These are phyloP conservation scores for Chrysolina oricalcia DNA, from an alignment of 2,888 invertebrate genomes.

Conservation along the genomic window DNA sequence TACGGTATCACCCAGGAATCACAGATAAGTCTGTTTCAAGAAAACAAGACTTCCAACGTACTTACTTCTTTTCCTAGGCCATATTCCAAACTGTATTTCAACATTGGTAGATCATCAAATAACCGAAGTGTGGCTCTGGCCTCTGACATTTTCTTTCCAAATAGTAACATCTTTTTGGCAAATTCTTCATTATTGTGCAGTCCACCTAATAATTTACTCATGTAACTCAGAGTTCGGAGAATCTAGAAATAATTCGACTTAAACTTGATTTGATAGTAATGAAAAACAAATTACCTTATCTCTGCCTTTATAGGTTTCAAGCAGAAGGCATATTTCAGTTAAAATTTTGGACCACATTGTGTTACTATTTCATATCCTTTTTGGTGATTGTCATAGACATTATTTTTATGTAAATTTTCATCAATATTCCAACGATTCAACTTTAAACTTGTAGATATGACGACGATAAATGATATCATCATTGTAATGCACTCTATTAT, in stretches of 20 bases:
- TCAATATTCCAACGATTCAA: background rate
- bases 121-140: constrained; percentile 86
- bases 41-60: background rate
- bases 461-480: background rate
- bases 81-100: constrained; percentile 82
- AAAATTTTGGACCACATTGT: constrained; percentile 53
- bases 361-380: background rate
- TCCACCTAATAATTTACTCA: constrained; percentile 82
- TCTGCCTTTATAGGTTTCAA: constrained; percentile 88
- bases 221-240: constrained; percentile 85
- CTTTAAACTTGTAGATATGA: background rate
- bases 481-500: background rate
- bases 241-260: constrained; percentile 73
- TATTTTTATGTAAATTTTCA: background rate
- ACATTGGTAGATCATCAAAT: constrained; percentile 89
- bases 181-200: constrained; percentile 77
- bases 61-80: constrained; percentile 79
- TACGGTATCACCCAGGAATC: no score
- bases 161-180: constrained; percentile 75
- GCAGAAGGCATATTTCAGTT: constrained; percentile 78
- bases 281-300: constrained; percentile 79
- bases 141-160: constrained; percentile 82
- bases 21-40: no score
- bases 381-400: background rate
- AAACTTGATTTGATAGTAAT: background rate